Percentiles rank a stretch among this genome's conserved stretches.
Evolutionary conservation across 2,888 invertebrate genomes (phyloP).

Genomic region (Eudasyphora cyanicolor): DNA sequence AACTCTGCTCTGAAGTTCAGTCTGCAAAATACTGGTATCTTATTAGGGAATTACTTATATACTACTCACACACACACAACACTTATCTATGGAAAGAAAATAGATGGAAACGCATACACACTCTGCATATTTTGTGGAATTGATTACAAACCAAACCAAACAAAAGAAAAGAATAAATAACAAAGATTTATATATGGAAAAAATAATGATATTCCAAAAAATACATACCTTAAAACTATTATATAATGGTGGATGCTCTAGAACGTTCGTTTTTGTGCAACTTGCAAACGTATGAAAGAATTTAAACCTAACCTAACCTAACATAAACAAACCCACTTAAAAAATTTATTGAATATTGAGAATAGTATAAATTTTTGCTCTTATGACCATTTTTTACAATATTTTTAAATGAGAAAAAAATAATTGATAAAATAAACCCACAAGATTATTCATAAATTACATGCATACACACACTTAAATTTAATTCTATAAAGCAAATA

Average conservation of each 20-base stretch:
- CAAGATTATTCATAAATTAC: background rate
- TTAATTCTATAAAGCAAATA: constrained; percentile 13
- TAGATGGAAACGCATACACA: background rate
- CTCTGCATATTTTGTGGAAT: constrained; percentile 41
- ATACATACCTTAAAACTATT: background rate
- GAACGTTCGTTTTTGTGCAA: constrained; percentile 46
- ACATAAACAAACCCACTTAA: constrained; percentile 39
- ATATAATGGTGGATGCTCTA: background rate
- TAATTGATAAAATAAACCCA: constrained; percentile 12
- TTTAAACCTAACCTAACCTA: constrained; percentile 12
- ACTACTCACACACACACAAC: background rate
- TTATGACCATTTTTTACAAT: constrained; percentile 60
- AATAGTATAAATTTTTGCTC: constrained; percentile 62
- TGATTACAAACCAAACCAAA: constrained; percentile 20
- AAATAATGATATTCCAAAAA: constrained; percentile 3
- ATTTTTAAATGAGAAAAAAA: constrained; percentile 48
- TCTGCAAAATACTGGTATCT: constrained; percentile 40
- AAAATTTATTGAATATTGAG: constrained; percentile 1
- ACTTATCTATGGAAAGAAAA: background rate
- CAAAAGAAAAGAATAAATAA: background rate
- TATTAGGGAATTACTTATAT: constrained; percentile 57
- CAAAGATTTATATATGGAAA: background rate
- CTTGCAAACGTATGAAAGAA: background rate
- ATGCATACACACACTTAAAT: background rate
- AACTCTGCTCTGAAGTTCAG: background rate